Conservation (phyloP, 1,140 invertebrate species). For the Trichoplusia ni region DNA sequence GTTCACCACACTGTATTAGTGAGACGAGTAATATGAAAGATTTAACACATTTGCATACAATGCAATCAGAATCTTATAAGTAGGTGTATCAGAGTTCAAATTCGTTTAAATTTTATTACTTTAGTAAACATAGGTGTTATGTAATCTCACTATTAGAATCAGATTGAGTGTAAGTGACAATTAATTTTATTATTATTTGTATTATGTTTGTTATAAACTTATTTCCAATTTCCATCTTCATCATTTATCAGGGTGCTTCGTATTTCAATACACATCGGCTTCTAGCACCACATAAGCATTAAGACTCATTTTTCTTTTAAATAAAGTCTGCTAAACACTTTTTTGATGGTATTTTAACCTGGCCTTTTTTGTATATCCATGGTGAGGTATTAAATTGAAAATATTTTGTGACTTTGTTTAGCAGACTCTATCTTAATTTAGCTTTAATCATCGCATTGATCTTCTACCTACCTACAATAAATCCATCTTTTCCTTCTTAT, state of each 20-base stretch:
- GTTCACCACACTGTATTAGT: too few species aligned
- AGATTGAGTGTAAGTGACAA: too few species aligned
- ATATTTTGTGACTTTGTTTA: background rate
- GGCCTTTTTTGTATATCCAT: too few species aligned
- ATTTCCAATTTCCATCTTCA: background rate
- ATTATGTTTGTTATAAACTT: background rate
- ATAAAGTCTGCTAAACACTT: background rate
- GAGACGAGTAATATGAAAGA: too few species aligned
- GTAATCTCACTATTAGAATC: too few species aligned
- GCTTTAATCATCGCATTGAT: background rate
- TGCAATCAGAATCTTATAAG: too few species aligned
- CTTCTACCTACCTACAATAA: slow-evolving; percentile 28
- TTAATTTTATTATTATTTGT: too few species aligned
- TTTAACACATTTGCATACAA: too few species aligned
- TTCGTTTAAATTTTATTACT: too few species aligned
- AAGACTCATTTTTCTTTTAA: background rate
- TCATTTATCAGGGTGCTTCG: slow-evolving; percentile 32
- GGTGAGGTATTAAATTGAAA: too few species aligned
- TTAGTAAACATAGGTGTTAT: too few species aligned
- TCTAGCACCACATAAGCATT: slow-evolving; percentile 68
- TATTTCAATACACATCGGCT: slow-evolving; percentile 47
- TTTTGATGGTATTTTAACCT: background rate
- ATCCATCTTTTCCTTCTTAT: slow-evolving; percentile 24
- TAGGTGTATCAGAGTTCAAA: too few species aligned
- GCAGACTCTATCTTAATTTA: slow-evolving; percentile 11